Evolutionary conservation across 2,113 vertebrate genomes (phyloP).

Genomic region (Menidia beryllina): DNA sequence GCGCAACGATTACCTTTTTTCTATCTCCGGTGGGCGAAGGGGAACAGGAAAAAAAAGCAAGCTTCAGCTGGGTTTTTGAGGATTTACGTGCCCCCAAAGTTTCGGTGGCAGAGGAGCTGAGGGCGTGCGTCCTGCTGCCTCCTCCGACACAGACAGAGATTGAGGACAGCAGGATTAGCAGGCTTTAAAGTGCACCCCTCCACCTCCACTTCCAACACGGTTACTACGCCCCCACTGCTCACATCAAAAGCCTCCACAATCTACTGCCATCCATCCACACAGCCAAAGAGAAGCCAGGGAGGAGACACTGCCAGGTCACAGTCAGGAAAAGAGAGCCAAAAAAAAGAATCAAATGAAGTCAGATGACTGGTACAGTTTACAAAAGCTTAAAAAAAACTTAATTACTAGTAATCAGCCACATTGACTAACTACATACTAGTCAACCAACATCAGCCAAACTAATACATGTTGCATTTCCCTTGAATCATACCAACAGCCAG

Average conservation of each 20-base stretch:
- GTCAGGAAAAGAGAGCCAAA: not conserved
- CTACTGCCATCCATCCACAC: not conserved
- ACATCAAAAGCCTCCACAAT: slow-evolving; percentile 16
- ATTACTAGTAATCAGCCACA: not conserved
- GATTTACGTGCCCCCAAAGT: not conserved
- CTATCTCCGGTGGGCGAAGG: not conserved
- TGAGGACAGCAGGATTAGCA: slow-evolving; percentile 80
- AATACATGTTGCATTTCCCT: not conserved
- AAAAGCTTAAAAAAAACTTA: not conserved
- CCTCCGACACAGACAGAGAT: slow-evolving; percentile 61
- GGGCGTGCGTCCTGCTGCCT: slow-evolving; percentile 31
- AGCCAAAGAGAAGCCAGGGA: not conserved
- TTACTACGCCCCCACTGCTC: slow-evolving; percentile 35
- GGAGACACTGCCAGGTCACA: not conserved
- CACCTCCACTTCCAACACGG: slow-evolving; percentile 15
- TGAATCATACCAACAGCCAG: not conserved
- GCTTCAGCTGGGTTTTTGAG: not conserved
- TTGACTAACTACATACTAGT: not conserved
- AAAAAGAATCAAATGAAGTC: not conserved
- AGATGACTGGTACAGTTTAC: not conserved
- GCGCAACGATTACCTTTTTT: not conserved
- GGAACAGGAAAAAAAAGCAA: not conserved
- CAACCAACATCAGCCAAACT: not conserved
- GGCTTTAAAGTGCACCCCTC: slow-evolving; percentile 62
- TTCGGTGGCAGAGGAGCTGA: slow-evolving; percentile 12